These are phyloP conservation scores for Harpegnathos saltator DNA, from an alignment of 1,140 invertebrate genomes.

Conservation along the genomic window DNA sequence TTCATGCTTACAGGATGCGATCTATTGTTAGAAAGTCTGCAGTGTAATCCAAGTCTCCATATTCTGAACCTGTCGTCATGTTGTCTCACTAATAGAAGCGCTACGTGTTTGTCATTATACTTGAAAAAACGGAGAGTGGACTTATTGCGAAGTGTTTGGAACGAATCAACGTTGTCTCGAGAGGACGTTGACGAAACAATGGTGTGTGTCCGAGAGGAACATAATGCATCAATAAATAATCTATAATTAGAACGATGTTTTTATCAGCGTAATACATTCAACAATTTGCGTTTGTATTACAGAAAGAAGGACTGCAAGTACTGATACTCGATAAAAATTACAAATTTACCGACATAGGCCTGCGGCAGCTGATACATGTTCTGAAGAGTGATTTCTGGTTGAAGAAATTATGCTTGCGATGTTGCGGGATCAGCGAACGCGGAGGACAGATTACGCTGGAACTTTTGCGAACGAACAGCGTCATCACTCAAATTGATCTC, in stretches of 20 bases:
- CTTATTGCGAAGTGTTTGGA: conserved; percentile 61
- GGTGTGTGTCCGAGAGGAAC: background rate
- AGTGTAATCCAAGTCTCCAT: conserved; percentile 49
- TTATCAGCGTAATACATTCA: background rate
- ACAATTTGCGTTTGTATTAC: conserved; percentile 23
- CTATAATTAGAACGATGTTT: background rate
- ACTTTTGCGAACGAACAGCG: conserved; percentile 61
- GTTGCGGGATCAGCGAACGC: conserved; percentile 64
- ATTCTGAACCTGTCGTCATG: conserved; percentile 66
- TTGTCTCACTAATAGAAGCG: conserved; percentile 62
- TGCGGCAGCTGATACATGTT: conserved; percentile 35
- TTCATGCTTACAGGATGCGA: conserved; percentile 63
- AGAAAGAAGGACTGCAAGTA: conserved; percentile 64
- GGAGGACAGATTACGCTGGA: conserved; percentile 59
- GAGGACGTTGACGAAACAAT: background rate
- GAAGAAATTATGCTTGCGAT: conserved; percentile 59
- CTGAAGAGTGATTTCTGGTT: conserved; percentile 69
- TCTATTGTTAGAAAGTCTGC: conserved; percentile 53
- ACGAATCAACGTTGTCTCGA: conserved; percentile 8
- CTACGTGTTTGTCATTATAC: conserved; percentile 55
- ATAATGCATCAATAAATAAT: conserved; percentile 3
- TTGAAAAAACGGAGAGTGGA: conserved; percentile 65
- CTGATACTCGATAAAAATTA: conserved; percentile 67
- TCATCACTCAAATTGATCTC: conserved; percentile 61
- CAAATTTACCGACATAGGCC: conserved; percentile 60